Evolutionary conservation across 2,113 vertebrate genomes (phyloP).

Genomic region (Peromyscus leucopus): DNA sequence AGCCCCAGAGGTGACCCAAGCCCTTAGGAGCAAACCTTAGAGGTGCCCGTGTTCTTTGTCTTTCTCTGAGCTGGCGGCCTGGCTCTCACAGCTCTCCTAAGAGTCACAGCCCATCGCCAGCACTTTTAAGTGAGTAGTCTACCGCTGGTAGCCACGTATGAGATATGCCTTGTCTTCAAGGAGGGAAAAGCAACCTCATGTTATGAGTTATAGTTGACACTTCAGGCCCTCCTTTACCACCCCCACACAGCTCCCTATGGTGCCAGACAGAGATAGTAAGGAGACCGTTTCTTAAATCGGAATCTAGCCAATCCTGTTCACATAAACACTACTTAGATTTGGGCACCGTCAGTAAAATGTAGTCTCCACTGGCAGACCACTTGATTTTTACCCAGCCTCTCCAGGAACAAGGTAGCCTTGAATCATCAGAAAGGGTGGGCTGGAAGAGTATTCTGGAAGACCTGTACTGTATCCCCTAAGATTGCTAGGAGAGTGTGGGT

Average conservation of each 20-base stretch:
- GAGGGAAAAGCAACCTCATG: conserved; percentile 55
- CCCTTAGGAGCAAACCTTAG: background rate
- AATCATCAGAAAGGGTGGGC: conserved; percentile 42
- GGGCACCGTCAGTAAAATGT: conserved; percentile 47
- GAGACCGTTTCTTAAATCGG: conserved; percentile 44
- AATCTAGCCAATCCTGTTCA: background rate
- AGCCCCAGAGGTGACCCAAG: background rate
- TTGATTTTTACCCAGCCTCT: background rate
- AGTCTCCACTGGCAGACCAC: background rate
- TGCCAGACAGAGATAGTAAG: conserved; percentile 9
- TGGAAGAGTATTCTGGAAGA: background rate
- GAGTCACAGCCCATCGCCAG: conserved; percentile 26
- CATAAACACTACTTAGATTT: conserved; percentile 25
- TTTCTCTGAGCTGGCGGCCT: conserved; percentile 45
- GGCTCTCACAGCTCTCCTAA: conserved; percentile 26
- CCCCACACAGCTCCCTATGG: background rate
- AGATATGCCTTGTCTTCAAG: conserved; percentile 43
- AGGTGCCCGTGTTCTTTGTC: conserved; percentile 66
- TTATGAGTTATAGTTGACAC: conserved; percentile 67
- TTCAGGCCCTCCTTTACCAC: background rate
- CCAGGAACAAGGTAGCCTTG: conserved; percentile 52
- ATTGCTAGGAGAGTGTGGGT: background rate
- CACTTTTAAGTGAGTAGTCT: conserved; percentile 64
- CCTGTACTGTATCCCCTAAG: background rate
- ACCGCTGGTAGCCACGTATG: background rate